Conservation (phyloP, 1,140 invertebrate species). For the Lordiphosa collinella region DNA sequence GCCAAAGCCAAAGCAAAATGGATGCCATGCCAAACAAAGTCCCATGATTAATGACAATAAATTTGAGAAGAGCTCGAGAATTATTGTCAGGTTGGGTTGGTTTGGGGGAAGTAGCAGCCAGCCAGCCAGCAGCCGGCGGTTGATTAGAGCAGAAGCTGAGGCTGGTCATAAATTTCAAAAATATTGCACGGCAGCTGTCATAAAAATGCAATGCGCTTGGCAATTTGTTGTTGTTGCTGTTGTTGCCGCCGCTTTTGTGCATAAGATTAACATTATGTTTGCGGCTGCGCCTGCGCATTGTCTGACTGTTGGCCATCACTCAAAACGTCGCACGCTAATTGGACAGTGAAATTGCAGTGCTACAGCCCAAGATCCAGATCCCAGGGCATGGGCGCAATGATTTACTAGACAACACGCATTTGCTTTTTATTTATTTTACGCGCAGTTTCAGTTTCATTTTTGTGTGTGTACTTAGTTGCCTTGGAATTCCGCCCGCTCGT, state of each 20-base stretch:
- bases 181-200: conserved; percentile 63
- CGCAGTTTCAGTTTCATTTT: conserved; percentile 65
- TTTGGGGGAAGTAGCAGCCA: conserved; percentile 20
- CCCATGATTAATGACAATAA: conserved; percentile 77
- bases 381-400: conserved; percentile 27
- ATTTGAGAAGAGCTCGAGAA: conserved; percentile 37
- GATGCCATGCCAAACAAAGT: conserved; percentile 42
- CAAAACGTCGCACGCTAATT: conserved; percentile 76
- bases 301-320: conserved; percentile 71
- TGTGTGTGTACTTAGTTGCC: neutral
- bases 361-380: neutral
- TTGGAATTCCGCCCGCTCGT: conserved; percentile 30
- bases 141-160: conserved; percentile 51
- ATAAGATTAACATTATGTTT: conserved; percentile 49
- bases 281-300: conserved; percentile 61
- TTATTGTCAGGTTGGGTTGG: conserved; percentile 14
- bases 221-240: conserved; percentile 53
- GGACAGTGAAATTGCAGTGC: conserved; percentile 66
- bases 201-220: conserved; percentile 67
- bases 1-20: conserved; percentile 28
- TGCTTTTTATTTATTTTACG: conserved; percentile 70
- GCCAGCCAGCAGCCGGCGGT: conserved; percentile 56
- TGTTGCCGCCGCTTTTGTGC: conserved; percentile 15
- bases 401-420: conserved; percentile 64
- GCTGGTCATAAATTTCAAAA: conserved; percentile 58